Conservation (phyloP, 2,888 invertebrate species). For the Gymnosoma rotundatum region DNA sequence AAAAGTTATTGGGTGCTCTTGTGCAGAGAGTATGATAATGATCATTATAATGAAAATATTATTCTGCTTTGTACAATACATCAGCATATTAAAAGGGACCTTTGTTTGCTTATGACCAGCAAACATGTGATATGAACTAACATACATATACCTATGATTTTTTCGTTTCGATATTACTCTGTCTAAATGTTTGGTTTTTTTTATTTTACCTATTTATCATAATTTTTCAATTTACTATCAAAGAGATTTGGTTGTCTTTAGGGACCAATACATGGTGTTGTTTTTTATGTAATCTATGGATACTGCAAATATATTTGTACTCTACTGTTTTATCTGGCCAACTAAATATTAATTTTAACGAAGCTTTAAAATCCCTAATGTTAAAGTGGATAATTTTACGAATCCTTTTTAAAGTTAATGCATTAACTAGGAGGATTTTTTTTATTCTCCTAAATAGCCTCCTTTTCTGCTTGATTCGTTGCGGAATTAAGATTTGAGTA, state of each 20-base stretch:
- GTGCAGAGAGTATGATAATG: slow-evolving; percentile 34
- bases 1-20: slow-evolving; percentile 13
- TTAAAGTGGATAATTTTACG: too few species aligned
- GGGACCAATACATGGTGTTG: slow-evolving; percentile 42
- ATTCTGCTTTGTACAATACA: slow-evolving; percentile 37
- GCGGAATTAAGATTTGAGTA: too few species aligned
- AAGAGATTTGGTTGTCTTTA: slow-evolving; percentile 34
- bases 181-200: slow-evolving; percentile 50
- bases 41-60: slow-evolving; percentile 60
- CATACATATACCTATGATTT: slow-evolving; percentile 30
- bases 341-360: too few species aligned
- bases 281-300: neutral
- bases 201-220: slow-evolving; percentile 79
- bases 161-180: slow-evolving; percentile 43
- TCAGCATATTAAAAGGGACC: slow-evolving; percentile 71
- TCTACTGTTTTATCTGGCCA: too few species aligned
- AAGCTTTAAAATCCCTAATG: too few species aligned
- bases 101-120: slow-evolving; percentile 58
- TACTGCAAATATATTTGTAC: too few species aligned
- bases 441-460: too few species aligned
- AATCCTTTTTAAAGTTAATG: too few species aligned
- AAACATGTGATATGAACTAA: neutral
- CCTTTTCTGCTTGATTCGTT: too few species aligned
- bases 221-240: slow-evolving; percentile 81
- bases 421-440: too few species aligned